phyloP scores from a whole-genome alignment of 2,888 invertebrate species.

The Exocentrus adspersus region DNA sequence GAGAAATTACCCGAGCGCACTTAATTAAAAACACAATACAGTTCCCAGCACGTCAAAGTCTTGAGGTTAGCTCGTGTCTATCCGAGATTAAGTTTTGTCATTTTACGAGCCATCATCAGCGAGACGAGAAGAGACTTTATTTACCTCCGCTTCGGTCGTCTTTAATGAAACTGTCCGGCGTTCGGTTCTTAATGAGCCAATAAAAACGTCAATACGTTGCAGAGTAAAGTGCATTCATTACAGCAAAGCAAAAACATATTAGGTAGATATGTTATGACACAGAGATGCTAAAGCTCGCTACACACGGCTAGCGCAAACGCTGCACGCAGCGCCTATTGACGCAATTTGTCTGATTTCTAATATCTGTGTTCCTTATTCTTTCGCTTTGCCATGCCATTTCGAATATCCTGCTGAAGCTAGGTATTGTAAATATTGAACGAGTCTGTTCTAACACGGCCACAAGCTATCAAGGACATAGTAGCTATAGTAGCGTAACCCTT shows the following conservation, averaged over 20 bases:
- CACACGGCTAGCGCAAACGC: no score
- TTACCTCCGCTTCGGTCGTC: slow-evolving; percentile 9
- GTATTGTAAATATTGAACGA: no score
- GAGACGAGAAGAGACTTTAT: slow-evolving; percentile 14
- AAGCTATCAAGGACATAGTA: no score
- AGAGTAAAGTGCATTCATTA: slow-evolving; percentile 12
- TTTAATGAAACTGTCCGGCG: slow-evolving; percentile 39
- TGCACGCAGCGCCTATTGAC: no score
- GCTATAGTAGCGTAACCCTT: no score
- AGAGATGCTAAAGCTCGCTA: no score
- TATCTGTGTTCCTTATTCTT: no score
- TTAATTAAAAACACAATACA: background rate
- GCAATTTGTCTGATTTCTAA: no score
- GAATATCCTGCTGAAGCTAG: no score
- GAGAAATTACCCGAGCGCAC: background rate
- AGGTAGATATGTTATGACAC: no score
- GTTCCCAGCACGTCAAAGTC: background rate
- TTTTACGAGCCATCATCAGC: slow-evolving; percentile 28
- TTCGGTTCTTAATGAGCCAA: slow-evolving; percentile 38
- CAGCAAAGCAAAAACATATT: slow-evolving; percentile 6
- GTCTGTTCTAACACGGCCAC: no score
- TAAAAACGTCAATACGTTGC: slow-evolving; percentile 33
- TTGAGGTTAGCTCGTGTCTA: slow-evolving; percentile 21
- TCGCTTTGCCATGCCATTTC: no score
- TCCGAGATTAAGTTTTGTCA: slow-evolving; percentile 26